phyloP scores from a whole-genome alignment of 2,888 invertebrate species.

The Dynastes tityus region DNA sequence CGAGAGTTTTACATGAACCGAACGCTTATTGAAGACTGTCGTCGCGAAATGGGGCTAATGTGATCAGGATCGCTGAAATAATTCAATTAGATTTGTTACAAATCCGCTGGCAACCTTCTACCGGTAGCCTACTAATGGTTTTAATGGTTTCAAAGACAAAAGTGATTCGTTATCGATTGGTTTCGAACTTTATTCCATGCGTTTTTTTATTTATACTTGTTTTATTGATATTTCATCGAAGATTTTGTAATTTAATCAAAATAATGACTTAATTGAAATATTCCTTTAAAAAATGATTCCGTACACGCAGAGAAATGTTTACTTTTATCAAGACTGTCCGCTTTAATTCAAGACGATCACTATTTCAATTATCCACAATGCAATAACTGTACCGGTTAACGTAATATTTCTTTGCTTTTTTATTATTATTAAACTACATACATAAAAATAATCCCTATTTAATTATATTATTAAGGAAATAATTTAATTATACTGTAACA shows the following conservation, averaged over 20 bases:
- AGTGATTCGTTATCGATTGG: slow-evolving; percentile 27
- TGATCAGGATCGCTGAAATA: slow-evolving; percentile 46
- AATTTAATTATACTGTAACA: no score
- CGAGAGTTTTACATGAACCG: not conserved
- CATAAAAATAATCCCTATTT: no score
- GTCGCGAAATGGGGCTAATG: slow-evolving; percentile 36
- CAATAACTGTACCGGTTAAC: no score
- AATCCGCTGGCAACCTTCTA: slow-evolving; percentile 50
- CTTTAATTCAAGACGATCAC: no score
- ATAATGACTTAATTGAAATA: not conserved
- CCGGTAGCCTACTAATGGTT: slow-evolving; percentile 39
- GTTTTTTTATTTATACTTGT: not conserved
- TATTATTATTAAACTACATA: no score
- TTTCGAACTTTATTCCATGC: not conserved
- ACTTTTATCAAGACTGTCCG: no score
- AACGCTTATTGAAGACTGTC: slow-evolving; percentile 17
- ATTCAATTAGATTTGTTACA: slow-evolving; percentile 48
- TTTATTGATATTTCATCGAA: not conserved
- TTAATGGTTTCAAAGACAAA: not conserved
- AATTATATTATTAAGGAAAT: no score
- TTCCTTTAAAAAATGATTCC: not conserved
- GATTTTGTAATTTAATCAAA: slow-evolving; percentile 4
- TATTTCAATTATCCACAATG: no score
- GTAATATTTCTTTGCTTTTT: no score
- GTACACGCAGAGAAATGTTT: no score